Conservation (phyloP, 2,797 vertebrate genomes). For the Enteromius viviparus region DNA sequence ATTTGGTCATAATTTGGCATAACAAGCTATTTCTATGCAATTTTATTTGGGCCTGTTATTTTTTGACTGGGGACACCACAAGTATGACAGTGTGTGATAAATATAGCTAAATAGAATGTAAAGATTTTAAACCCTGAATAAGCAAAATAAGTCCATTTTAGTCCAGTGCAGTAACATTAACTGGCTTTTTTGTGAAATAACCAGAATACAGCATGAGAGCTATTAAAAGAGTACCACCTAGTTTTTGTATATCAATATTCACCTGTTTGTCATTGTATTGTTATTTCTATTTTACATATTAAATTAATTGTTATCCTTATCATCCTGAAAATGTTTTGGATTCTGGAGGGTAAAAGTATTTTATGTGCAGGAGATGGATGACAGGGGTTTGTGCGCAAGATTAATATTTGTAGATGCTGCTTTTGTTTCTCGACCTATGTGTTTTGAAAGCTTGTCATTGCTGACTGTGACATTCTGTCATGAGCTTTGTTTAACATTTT, state of each 20-base stretch:
- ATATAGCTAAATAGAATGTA: background rate
- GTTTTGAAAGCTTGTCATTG: constrained; percentile 67
- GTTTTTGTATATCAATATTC: background rate
- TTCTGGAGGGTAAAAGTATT: background rate
- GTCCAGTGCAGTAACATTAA: background rate
- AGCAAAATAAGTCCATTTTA: background rate
- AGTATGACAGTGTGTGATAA: background rate
- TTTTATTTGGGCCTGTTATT: background rate
- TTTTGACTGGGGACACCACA: background rate
- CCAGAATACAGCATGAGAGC: background rate
- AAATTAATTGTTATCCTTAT: background rate
- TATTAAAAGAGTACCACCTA: background rate
- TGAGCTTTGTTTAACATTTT: constrained; percentile 67
- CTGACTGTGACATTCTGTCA: constrained; percentile 63
- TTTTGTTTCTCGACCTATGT: constrained; percentile 51
- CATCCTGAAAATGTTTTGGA: background rate
- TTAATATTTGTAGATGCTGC: constrained; percentile 53
- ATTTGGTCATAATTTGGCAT: background rate
- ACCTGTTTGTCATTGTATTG: background rate
- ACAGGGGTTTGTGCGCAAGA: background rate
- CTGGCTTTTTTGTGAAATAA: background rate
- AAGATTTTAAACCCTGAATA: background rate
- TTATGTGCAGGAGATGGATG: background rate
- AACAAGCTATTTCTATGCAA: background rate
- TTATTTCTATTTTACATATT: background rate